Conservation (phyloP, 2,888 invertebrate species). For the Tillus elongatus region DNA sequence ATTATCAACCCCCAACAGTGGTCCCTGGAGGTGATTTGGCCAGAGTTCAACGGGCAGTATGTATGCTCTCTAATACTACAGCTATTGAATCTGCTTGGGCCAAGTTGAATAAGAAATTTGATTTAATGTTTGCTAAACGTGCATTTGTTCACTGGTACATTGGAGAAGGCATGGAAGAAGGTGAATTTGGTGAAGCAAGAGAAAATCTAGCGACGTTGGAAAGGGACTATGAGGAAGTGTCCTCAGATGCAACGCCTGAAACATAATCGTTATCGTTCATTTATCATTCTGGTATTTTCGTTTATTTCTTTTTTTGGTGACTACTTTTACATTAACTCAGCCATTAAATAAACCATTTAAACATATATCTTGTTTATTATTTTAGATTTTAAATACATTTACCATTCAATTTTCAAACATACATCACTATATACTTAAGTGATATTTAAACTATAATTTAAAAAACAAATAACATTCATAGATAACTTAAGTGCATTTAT, state of each 20-base stretch:
- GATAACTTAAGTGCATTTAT: too few species aligned
- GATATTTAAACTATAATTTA: too few species aligned
- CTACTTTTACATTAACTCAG: too few species aligned
- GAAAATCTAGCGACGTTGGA: slow-evolving; percentile 68
- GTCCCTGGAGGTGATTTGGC: slow-evolving; percentile 72
- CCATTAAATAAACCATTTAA: too few species aligned
- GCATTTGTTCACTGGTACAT: slow-evolving; percentile 91
- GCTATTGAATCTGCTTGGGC: slow-evolving; percentile 86
- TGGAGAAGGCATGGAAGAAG: slow-evolving; percentile 71
- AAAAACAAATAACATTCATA: too few species aligned
- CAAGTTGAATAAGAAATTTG: slow-evolving; percentile 86
- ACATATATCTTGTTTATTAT: too few species aligned
- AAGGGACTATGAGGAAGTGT: slow-evolving; percentile 67
- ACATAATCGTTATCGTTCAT: too few species aligned
- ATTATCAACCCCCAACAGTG: slow-evolving; percentile 64
- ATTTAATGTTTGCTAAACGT: slow-evolving; percentile 85
- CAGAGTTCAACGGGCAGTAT: slow-evolving; percentile 76
- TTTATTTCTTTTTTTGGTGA: too few species aligned
- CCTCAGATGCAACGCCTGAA: slow-evolving; percentile 48
- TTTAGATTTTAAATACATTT: too few species aligned
- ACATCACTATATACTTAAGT: too few species aligned
- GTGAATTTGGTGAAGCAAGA: slow-evolving; percentile 72
- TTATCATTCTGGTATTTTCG: too few species aligned
- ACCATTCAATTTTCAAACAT: too few species aligned
- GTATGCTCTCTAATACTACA: slow-evolving; percentile 85